phyloP scores from a whole-genome alignment of 2,888 invertebrate species.

The Caenorhabditis japonica region DNA sequence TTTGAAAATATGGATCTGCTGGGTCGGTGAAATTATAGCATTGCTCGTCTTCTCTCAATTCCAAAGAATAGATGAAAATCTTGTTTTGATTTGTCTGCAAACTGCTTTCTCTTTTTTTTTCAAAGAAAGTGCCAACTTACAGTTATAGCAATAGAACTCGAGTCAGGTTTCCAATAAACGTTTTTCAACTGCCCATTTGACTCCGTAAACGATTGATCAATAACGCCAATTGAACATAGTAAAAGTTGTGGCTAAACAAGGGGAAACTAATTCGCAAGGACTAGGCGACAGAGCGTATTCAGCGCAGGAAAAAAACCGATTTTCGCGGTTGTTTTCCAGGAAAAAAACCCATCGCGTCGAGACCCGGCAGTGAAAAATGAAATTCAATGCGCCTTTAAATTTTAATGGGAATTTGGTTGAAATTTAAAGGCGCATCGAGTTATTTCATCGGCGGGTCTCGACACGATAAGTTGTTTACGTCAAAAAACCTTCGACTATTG shows the following conservation, averaged over 20 bases:
- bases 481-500: no score
- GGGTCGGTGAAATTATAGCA: constrained; percentile 70
- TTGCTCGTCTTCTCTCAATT: constrained; percentile 55
- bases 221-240: constrained; percentile 63
- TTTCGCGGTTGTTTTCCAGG: no score
- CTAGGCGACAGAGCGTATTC: background rate
- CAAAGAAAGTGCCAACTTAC: constrained; percentile 59
- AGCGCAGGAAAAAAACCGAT: no score
- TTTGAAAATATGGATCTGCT: constrained; percentile 47
- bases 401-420: no score
- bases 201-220: constrained; percentile 32
- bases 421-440: no score
- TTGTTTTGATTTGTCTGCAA: constrained; percentile 71
- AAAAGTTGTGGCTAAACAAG: constrained; percentile 71
- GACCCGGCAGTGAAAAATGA: background rate
- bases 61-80: constrained; percentile 70
- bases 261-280: background rate
- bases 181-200: constrained; percentile 52
- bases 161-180: constrained; percentile 74
- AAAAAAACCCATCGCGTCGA: no score
- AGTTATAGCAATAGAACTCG: constrained; percentile 67
- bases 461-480: no score
- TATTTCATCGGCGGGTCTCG: no score
- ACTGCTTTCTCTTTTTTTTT: no score
- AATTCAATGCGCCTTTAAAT: background rate